Evolutionary conservation across 2,888 invertebrate genomes (phyloP).

Genomic region (Mellilla xanthometata): DNA sequence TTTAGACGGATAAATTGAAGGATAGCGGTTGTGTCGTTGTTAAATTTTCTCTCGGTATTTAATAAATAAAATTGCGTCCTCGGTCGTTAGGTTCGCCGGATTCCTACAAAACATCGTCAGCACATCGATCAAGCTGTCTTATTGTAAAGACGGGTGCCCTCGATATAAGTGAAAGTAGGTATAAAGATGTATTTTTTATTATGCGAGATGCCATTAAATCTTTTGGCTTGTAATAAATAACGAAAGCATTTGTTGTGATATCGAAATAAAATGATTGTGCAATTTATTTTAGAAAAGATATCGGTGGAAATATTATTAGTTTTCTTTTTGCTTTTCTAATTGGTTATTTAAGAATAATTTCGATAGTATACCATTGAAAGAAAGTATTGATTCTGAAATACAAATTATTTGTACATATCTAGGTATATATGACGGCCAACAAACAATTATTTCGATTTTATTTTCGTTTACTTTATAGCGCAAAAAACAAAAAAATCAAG

Average conservation of each 20-base stretch:
- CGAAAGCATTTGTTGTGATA: slow-evolving; percentile 31
- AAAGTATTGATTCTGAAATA: no score
- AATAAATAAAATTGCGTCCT: slow-evolving; percentile 54
- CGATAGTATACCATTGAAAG: no score
- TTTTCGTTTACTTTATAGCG: no score
- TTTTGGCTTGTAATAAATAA: slow-evolving; percentile 47
- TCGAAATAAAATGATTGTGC: slow-evolving; percentile 17
- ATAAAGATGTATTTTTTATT: slow-evolving; percentile 48
- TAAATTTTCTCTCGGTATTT: slow-evolving; percentile 38
- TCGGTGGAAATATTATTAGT: no score
- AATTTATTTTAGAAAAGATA: no score
- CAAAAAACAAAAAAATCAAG: no score
- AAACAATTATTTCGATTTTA: no score
- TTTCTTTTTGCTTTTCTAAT: no score
- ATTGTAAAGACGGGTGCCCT: slow-evolving; percentile 60
- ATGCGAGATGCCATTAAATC: slow-evolving; percentile 55
- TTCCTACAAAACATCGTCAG: slow-evolving; percentile 62
- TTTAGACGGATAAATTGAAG: slow-evolving; percentile 21
- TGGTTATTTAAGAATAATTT: no score
- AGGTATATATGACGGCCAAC: no score
- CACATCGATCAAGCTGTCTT: slow-evolving; percentile 72
- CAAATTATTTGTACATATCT: no score
- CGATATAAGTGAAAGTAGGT: slow-evolving; percentile 47
- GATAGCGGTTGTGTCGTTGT: slow-evolving; percentile 18
- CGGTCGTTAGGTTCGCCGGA: slow-evolving; percentile 52